Evolutionary conservation across 2,888 invertebrate species (phyloP).

Genomic region (Drosophila ezoana): DNA sequence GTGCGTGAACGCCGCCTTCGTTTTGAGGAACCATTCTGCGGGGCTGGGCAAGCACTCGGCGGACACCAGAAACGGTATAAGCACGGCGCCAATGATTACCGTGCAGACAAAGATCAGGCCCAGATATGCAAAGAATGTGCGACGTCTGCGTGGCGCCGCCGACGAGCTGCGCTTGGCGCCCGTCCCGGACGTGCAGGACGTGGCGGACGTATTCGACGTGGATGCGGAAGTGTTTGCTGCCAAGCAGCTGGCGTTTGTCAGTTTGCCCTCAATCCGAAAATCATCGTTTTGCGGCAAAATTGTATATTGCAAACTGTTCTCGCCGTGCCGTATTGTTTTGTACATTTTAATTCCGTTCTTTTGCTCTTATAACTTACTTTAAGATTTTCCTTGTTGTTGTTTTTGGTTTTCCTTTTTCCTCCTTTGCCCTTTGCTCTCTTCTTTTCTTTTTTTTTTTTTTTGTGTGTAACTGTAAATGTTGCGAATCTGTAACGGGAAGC

Average conservation of each 20-base stretch:
- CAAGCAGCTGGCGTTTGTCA: constrained; percentile 86
- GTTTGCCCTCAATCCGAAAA: constrained; percentile 87
- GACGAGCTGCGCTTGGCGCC: constrained; percentile 13
- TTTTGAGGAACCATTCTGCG: constrained; percentile 83
- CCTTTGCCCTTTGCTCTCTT: neutral
- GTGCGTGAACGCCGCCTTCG: constrained; percentile 79
- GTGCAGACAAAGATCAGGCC: constrained; percentile 84
- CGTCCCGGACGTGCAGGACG: neutral
- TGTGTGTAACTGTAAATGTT: constrained; percentile 16
- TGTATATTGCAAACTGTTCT: constrained; percentile 90
- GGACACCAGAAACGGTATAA: constrained; percentile 84
- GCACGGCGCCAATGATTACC: constrained; percentile 84
- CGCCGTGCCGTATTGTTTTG: constrained; percentile 91
- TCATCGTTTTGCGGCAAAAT: constrained; percentile 90
- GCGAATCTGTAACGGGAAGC: constrained; percentile 4
- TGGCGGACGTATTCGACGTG: constrained; percentile 66
- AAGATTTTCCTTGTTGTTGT: no score
- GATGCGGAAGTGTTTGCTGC: constrained; percentile 75
- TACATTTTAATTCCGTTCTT: constrained; percentile 86
- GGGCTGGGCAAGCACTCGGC: constrained; percentile 84
- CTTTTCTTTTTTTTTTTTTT: neutral
- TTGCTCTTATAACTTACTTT: no score
- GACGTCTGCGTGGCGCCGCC: constrained; percentile 61
- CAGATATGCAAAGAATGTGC: constrained; percentile 84
- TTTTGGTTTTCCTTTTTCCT: neutral